Base-by-base conservation (phyloP, 2,888 invertebrate species). In the Pandemis cinnamomeana region DNA sequence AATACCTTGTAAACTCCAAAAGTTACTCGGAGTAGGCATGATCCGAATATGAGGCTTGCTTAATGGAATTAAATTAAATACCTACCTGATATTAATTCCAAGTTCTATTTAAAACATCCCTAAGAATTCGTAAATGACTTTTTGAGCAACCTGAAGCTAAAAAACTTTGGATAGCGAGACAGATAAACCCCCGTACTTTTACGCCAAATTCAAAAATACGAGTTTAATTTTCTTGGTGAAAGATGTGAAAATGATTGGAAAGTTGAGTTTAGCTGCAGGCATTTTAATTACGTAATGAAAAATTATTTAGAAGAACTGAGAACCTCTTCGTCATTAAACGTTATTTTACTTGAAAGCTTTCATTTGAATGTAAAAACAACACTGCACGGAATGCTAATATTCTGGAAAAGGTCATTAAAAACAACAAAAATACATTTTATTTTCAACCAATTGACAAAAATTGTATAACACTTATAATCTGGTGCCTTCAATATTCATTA, bases 1-100 rank as follows among this genome's bases (percentile, higher is more conserved):
- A 48, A 11, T 46, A 48, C 13, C 13, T 27, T 20, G 46, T 20
- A n/a, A 66, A 51, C 36, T 27, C 11, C 36, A n/a, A 42, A n/a
- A 61, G 5, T 27, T 15, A 10, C 20, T 61, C 10, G 42, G 42
- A 61, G 20, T 42, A 61, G 5, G n/a, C n/a, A 61, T 13, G 41
- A 41, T 61, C 7, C 20, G 36, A 13, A 66, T 6, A 64, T 51
- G 51, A 41, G 51, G 51, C 36, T 66, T n/a, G 36, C 36, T 8
- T 36, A 36, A 66, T 53, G 5, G n/a, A 66, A 66, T 51, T 51
- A 41, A 7, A 41, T 66, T 51, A 36, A 27, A 66, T 66, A 66
- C 36, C 36, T 51, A 66, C 36, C 36, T 51, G 36, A 11, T 20
- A 66, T 36, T 51, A 11, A 20, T 60, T 68, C 44, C 44, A 60